Evolutionary conservation across 2,113 vertebrate species (phyloP), one percentile per base, ranked within the genome.

Genomic region (Peromyscus maniculatus): DNA sequence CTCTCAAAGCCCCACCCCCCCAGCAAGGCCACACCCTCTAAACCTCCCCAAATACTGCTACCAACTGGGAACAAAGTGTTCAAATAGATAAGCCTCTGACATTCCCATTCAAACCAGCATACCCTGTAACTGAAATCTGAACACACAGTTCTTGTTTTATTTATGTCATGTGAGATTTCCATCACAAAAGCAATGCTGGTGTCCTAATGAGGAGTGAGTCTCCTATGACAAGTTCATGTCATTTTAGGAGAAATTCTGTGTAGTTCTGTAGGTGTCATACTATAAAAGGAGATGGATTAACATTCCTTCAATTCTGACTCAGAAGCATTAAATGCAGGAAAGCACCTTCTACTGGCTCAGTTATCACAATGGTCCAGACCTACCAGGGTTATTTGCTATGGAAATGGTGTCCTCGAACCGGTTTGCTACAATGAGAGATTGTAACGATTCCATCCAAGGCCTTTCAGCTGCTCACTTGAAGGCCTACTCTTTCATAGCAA

Each of bases 291-390:
- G 79, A 64, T 33, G 87, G 62, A 95, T 82, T 82, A 92, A 2
- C 66, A 66, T 95, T 75, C 59, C 80, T 95, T 91, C 96, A 91
- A 87, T 95, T 94, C 72, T 93, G 49, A 93, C 72, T 91, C 59
- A 46, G 91, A 92, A 93, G 91, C 74, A 88, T 33, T 19, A 93
- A 95, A 89, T 83, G 72, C 86, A 93, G 62, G 95, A 77, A 94
- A 89, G 10, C 28, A 95, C 94, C 13, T 39, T 79, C 74, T 26
- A n/a, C 52, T 62, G 67, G 52, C 71, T 94, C 78, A 87, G 49
- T 67, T 95, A 96, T 86, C 75, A 92, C 95, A 94, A 93, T 92
- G 80, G 77, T 88, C 11, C 71, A 93, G 89, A 94, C 92, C 69
- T 77, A 91, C 89, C 80, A 89, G 74, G 17, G 83, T 0, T 75